Percentiles rank a stretch among this genome's conserved stretches.
phyloP scores from a whole-genome alignment of 2,797 vertebrate species.

The Ceryle rudis region DNA sequence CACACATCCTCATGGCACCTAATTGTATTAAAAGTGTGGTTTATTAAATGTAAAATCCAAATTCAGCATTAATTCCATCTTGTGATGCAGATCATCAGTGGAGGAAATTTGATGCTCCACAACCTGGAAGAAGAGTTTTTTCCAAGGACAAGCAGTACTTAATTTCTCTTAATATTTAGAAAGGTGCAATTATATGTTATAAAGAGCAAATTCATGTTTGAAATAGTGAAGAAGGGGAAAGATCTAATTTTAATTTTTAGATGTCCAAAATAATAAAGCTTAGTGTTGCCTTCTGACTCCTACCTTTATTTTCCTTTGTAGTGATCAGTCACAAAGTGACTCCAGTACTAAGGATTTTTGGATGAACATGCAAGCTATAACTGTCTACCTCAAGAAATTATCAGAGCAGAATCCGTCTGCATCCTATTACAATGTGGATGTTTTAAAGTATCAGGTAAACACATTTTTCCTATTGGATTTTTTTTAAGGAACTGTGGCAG shows the following conservation, averaged over 20 bases:
- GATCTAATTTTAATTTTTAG: not conserved
- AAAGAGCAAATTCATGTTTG: not conserved
- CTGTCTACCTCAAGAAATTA: constrained; percentile 95
- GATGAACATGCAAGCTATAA: constrained; percentile 98
- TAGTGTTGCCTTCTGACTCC: constrained; percentile 3
- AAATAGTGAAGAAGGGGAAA: not conserved
- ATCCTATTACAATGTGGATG: constrained; percentile 96
- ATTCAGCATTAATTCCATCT: not conserved
- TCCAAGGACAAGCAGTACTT: not conserved
- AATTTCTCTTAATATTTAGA: not conserved
- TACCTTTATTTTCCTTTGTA: constrained; percentile 55
- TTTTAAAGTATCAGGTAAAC: constrained; percentile 94
- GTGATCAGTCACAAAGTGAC: constrained; percentile 94
- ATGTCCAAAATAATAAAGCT: constrained; percentile 24
- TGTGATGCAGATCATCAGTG: not conserved
- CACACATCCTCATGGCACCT: not conserved
- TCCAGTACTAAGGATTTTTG: constrained; percentile 93
- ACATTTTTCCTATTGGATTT: not conserved
- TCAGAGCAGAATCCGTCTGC: constrained; percentile 94
- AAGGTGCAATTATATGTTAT: not conserved
- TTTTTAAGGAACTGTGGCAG: not conserved
- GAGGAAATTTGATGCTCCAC: not conserved
- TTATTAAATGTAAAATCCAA: not conserved
- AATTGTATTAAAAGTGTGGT: not conserved
- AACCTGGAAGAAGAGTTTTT: not conserved